These are phyloP conservation scores for Theocolax elegans DNA, from an alignment of 1,140 invertebrate genomes.

Conservation along the genomic window DNA sequence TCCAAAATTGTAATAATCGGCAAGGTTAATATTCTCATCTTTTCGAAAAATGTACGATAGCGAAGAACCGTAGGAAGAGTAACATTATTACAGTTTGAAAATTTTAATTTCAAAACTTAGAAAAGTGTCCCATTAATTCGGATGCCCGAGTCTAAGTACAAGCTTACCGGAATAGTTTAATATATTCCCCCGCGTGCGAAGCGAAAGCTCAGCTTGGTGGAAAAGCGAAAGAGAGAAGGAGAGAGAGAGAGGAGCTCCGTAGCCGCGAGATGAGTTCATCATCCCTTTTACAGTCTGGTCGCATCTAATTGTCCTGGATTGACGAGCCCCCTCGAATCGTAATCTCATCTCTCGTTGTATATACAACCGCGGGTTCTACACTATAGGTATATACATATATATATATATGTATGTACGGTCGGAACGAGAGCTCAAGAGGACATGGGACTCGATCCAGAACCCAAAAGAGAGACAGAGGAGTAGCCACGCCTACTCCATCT, in stretches of 20 bases:
- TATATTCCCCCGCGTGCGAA: background rate
- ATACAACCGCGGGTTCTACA: too few species aligned
- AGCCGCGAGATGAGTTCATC: constrained; percentile 20
- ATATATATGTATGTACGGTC: background rate
- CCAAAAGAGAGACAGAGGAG: too few species aligned
- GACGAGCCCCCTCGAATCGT: constrained; percentile 17
- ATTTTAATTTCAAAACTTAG: too few species aligned
- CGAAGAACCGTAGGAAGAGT: too few species aligned
- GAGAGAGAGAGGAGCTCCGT: too few species aligned
- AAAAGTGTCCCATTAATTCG: background rate
- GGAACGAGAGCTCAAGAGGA: background rate
- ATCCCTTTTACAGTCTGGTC: background rate
- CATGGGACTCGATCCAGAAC: background rate
- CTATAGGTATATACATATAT: too few species aligned
- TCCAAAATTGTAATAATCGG: too few species aligned
- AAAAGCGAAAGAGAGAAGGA: too few species aligned
- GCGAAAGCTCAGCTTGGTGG: constrained; percentile 6
- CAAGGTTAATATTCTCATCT: too few species aligned
- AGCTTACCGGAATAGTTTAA: background rate
- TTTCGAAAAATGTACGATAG: too few species aligned
- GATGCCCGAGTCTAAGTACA: background rate
- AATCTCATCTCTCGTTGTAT: constrained; percentile 21
- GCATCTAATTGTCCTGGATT: constrained; percentile 24
- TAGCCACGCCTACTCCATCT: constrained; percentile 25
- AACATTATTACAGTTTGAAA: too few species aligned